A percentile compares a stretch with the other conserved stretches of the same genome.
phyloP scores from a whole-genome alignment of 2,113 vertebrate species.

The Tursiops truncatus region DNA sequence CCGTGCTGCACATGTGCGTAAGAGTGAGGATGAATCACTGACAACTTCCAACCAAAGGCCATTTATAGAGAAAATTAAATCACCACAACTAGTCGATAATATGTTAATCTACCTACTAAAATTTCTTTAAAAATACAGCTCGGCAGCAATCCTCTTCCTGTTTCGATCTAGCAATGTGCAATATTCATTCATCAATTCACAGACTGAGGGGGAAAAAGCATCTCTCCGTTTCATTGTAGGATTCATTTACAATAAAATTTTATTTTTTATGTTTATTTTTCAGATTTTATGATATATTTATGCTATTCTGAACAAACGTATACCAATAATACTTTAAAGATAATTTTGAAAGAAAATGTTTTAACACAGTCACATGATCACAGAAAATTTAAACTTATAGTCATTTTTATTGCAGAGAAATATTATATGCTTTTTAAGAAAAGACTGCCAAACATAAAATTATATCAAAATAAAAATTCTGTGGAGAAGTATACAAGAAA shows the following conservation, averaged over 20 bases:
- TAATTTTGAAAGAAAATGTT: slow-evolving; percentile 26
- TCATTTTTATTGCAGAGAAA: slow-evolving; percentile 31
- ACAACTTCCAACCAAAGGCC: background rate
- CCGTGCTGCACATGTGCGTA: accelerated
- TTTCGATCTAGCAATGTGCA: background rate
- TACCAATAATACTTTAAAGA: slow-evolving; percentile 1
- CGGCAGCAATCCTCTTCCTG: background rate
- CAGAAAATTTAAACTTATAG: slow-evolving; percentile 25
- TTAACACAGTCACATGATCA: background rate
- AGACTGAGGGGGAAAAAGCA: background rate
- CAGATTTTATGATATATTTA: background rate
- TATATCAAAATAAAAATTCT: slow-evolving; percentile 10
- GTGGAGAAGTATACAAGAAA: slow-evolving; percentile 1
- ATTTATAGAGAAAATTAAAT: background rate
- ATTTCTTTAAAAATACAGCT: background rate
- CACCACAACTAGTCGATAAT: background rate
- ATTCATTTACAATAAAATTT: background rate
- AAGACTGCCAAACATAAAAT: slow-evolving; percentile 26
- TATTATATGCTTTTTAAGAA: slow-evolving; percentile 38
- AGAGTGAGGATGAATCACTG: background rate
- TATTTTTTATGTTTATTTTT: background rate
- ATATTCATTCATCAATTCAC: background rate
- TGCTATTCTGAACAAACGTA: background rate
- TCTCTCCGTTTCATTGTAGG: background rate
- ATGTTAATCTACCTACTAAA: background rate